Evolutionary conservation across 2,888 invertebrate genomes (phyloP), one percentile per base, ranked within the genome.

Genomic region (Baronia brevicornis): DNA sequence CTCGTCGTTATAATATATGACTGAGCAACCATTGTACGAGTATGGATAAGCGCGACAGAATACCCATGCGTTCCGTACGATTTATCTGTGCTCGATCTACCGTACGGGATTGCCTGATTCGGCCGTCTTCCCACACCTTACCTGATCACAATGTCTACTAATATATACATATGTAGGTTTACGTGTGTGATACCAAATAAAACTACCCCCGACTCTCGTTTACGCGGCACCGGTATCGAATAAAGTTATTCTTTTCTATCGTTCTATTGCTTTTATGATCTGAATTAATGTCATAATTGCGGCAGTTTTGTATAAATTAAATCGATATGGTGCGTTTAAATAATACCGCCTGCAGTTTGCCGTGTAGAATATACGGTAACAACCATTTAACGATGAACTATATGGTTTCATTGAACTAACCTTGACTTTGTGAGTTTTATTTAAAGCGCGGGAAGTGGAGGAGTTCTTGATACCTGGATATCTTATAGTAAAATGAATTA

Each of bases 201-300:
- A 38, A 41, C 24, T 36, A 33, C 35, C 24, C 28, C 27, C 59
- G 51, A 54, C 50, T 66, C 61, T 65, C 60, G 59, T 69, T 67
- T 60, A 63, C 59, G 63, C 70, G 59, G 64, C 58, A 60, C 55
- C 46, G 50, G 56, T 44, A 63, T 37, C 47, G 48, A 54, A 65
- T 80, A 69, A 77, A 77, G 78, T 68, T 75, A 78, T 77, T 72
- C 62, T 63, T 66, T 57, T 69, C 66, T 66, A 72, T 70, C 65
- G 60, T 73, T 62, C 54, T 60, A 75, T 71, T 53, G 68, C 60
- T 69, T 65, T 75, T 77, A 77, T 68, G 70, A 70, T 67, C 71
- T 62, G 68, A 72, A 68, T 79, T 80, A 79, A 79, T 77, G 79
- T 75, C 74, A 78, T 79, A 79, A 82, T 78, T 79, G 75, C 62